Conservation (phyloP, 2,888 invertebrate species). For the Mesorhabditis sp. region DNA sequence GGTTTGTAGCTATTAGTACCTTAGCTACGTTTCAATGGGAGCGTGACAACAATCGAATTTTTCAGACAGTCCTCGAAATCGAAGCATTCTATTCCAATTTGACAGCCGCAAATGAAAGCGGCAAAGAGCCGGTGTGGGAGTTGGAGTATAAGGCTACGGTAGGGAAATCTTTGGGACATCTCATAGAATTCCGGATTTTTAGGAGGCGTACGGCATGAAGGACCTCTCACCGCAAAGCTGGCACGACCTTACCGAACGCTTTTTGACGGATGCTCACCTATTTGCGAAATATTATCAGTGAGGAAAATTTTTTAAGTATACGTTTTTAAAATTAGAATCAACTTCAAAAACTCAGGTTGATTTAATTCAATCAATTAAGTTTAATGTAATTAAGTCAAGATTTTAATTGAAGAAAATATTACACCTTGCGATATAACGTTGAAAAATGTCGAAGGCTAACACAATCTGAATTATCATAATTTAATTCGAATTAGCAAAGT, state of each 20-base stretch:
- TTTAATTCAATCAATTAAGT: too few relatives aligned
- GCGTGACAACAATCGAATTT: not conserved
- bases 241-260: conserved; percentile 34
- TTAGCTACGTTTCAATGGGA: too few relatives aligned
- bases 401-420: too few relatives aligned
- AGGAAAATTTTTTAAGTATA: not conserved
- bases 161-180: not conserved
- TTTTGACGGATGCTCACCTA: conserved; percentile 29
- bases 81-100: conserved; percentile 45
- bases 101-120: conserved; percentile 33
- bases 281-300: conserved; percentile 38
- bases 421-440: too few relatives aligned
- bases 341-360: too few relatives aligned
- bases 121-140: conserved; percentile 33
- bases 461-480: too few relatives aligned
- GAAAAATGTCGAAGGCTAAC: too few relatives aligned
- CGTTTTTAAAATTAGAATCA: too few relatives aligned
- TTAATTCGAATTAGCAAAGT: too few relatives aligned
- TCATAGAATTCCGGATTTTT: not conserved
- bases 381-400: too few relatives aligned
- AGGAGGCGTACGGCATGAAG: conserved; percentile 34
- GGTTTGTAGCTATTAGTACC: not conserved
- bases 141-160: conserved; percentile 32
- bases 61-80: not conserved
- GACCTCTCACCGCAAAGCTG: conserved; percentile 46